Evolutionary conservation across 2,888 invertebrate species (phyloP), one percentile per base, ranked within the genome.

Genomic region (Timema cristinae): DNA sequence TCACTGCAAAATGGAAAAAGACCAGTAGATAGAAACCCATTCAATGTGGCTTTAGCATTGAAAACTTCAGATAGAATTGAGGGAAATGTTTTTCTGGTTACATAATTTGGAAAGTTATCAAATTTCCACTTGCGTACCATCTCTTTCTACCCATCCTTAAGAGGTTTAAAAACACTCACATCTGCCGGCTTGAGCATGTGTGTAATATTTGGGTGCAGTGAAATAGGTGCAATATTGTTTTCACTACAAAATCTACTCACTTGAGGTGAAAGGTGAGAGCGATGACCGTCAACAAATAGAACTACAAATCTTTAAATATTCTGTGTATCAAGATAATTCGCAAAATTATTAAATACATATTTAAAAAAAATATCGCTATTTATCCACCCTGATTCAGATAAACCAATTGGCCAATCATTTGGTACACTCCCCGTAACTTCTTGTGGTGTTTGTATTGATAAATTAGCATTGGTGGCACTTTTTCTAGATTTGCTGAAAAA

Each of bases 401-500:
- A 11, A 9, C 61, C 61, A 61, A 61, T 61, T 15, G 15, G 32
- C 61, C 61, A 61, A 47, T 61, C 61, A 61, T 61, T 16, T 61
- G 81, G 81, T 71, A 81, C 76, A 48, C 76, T 76, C 50, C 76
- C 74, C 0, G 77, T 75, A 72, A 82, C 80, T 15, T 80, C 78
- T 50, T 71, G 70, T 11, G 80, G 79, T 50, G 71, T 76, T 80
- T 78, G 74, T 81, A 79, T 0, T 80, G 79, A 76, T 79, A 81
- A 50, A 82, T 78, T 6, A 82, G 76, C 78, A 81, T 79, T 48
- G 81, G 80, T 63, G 81, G 81, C 6, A 77, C 78, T 49, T 78
- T 72, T 54, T 74, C 72, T 56, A 80, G 81, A 73, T 77, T 69
- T 10, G 82, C 81, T 9, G 78, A 75, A 77, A 82, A 82, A 15